These are phyloP conservation scores for Achroia grisella DNA, from an alignment of 1,140 invertebrate genomes.

Conservation along the genomic window DNA sequence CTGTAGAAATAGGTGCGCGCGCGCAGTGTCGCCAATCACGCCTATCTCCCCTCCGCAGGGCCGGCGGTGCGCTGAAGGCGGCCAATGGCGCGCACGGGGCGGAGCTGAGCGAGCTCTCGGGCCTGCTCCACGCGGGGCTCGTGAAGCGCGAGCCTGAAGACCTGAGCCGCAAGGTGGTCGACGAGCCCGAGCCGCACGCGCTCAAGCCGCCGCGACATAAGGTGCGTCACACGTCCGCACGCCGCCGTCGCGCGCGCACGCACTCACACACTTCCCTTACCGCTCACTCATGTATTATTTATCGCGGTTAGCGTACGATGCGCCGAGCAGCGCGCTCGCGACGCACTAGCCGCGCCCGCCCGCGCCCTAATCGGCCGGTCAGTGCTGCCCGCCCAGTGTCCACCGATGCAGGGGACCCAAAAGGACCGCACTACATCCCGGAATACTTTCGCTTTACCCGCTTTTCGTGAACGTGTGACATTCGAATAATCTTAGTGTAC, in stretches of 20 bases:
- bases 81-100: conserved; percentile 72
- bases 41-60: conserved; percentile 66
- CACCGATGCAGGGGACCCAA: conserved; percentile 22
- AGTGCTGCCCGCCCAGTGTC: conserved; percentile 46
- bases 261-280: conserved; percentile 62
- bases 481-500: conserved; percentile 48
- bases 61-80: conserved; percentile 59
- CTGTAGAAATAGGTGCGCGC: conserved; percentile 50
- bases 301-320: conserved; percentile 60
- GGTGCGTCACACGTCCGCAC: conserved; percentile 69
- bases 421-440: conserved; percentile 26
- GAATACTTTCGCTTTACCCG: conserved; percentile 16
- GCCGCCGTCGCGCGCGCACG: conserved; percentile 70
- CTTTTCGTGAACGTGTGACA: conserved; percentile 46
- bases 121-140: conserved; percentile 70
- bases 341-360: conserved; percentile 66
- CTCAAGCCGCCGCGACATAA: conserved; percentile 69
- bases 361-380: conserved; percentile 58
- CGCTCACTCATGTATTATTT: conserved; percentile 65
- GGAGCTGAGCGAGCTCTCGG: conserved; percentile 72
- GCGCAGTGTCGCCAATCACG: conserved; percentile 61
- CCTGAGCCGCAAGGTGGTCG: conserved; percentile 72
- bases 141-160: conserved; percentile 74
- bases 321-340: conserved; percentile 56
- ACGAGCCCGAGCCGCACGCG: conserved; percentile 66